phyloP scores from a whole-genome alignment of 1,140 invertebrate genomes.

The Chironomus striatipennis region DNA sequence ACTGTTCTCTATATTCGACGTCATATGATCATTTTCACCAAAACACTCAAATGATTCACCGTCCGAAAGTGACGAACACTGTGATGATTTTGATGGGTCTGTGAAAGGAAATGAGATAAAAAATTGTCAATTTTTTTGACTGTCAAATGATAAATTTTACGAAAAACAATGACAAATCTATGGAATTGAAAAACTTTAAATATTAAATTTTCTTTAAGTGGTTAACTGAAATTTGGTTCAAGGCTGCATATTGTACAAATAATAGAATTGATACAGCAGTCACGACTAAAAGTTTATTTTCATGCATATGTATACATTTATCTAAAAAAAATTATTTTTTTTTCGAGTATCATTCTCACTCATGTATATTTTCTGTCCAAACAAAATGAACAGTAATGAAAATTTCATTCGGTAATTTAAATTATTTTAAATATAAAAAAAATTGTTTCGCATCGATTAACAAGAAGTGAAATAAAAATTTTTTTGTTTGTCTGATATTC shows the following conservation, averaged over 20 bases:
- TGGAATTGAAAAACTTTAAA: background rate
- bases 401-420: no score
- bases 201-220: background rate
- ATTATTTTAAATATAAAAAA: no score
- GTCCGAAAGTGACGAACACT: conserved; percentile 53
- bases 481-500: no score
- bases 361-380: no score
- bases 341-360: no score
- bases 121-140: background rate
- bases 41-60: conserved; percentile 58
- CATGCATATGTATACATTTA: no score
- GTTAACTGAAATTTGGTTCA: background rate
- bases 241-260: background rate
- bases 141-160: background rate
- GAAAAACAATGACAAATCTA: background rate
- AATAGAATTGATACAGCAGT: background rate
- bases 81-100: conserved; percentile 31
- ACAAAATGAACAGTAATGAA: no score
- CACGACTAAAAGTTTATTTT: background rate
- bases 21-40: conserved; percentile 43
- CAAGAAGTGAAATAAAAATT: no score
- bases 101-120: background rate
- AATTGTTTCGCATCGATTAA: no score
- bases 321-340: no score
- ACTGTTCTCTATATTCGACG: background rate